Base-by-base conservation (phyloP, 2,888 invertebrate genomes). In the Cantharis lateralis region DNA sequence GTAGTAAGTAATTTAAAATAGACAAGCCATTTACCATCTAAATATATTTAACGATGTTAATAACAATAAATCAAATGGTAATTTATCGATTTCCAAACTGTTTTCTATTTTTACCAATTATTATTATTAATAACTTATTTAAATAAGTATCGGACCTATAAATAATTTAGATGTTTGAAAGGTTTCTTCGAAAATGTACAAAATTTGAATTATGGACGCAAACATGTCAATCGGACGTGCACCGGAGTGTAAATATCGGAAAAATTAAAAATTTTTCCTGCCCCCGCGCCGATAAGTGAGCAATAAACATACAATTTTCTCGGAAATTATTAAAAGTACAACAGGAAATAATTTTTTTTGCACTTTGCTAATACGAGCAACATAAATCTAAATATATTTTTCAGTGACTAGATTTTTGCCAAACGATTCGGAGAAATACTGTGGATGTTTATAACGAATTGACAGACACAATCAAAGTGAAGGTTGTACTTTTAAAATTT, bases 291-390 rank as follows among this genome's bases (percentile, higher is more conserved):
- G 48, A 48, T 48, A 48, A 48, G n/a, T 48, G 48, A 48, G 7
- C 48, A 32, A 32, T 32, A 48, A 48, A 48, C n/a, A 48, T n/a
- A 48, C 7, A n/a, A n/a, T 48, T 48, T 48, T 48, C 48, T 66
- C 13, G 64, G 16, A 18, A 66, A 66, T 20, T 66, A 15, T 66
- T 4, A 20, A 20, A 16, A 66, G 5, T 20, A 66, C 18, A 20
- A 66, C 72, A 28, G 72, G 72, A 73, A 73, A 73, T 73, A 66
- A 68, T 68, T 72, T 73, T 68, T 28, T 61, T 73, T 62, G 26
- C 68, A 20, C 26, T 73, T 66, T 15, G n/a, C 15, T 13, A n/a
- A 64, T 48, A 18, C 10, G 68, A 66, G 10, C 20, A 68, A 64
- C 62, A 68, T 24, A 48, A 20, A 73, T 62, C 72, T 62, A 73